A percentile compares a stretch with the other conserved stretches of the same genome.
These are phyloP conservation scores for Manis javanica DNA, from an alignment of 2,797 vertebrate species.

Conservation along the genomic window DNA sequence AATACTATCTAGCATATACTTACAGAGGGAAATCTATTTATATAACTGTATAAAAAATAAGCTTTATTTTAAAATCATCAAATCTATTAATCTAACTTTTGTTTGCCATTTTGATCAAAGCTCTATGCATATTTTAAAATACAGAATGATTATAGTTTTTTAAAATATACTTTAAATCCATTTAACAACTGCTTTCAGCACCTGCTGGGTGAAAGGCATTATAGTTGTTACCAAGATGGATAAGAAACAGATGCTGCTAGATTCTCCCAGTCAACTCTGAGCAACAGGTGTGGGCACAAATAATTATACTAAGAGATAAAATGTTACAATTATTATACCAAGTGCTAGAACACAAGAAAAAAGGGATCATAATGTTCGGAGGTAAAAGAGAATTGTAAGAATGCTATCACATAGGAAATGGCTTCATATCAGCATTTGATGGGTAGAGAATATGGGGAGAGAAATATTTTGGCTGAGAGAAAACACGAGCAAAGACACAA, in stretches of 20 bases:
- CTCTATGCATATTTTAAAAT: background rate
- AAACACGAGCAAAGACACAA: background rate
- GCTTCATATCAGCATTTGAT: background rate
- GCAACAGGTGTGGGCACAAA: background rate
- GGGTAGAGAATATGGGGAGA: background rate
- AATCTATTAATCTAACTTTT: background rate
- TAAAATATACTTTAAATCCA: conserved; percentile 24
- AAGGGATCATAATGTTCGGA: background rate
- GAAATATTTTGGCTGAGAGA: background rate
- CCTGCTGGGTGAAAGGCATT: background rate
- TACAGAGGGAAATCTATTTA: background rate
- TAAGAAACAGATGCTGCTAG: background rate
- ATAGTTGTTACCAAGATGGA: background rate
- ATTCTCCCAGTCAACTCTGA: background rate
- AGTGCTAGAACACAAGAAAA: background rate
- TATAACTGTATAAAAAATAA: background rate
- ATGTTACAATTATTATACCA: background rate
- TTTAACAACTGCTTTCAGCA: conserved; percentile 17
- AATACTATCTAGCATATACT: background rate
- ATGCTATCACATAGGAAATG: background rate
- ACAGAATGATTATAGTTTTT: background rate
- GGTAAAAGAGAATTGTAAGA: background rate
- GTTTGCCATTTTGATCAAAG: background rate
- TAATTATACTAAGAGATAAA: background rate
- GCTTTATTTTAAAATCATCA: background rate